phyloP scores from a whole-genome alignment of 1,140 invertebrate genomes.

The Glomeris maerens region DNA sequence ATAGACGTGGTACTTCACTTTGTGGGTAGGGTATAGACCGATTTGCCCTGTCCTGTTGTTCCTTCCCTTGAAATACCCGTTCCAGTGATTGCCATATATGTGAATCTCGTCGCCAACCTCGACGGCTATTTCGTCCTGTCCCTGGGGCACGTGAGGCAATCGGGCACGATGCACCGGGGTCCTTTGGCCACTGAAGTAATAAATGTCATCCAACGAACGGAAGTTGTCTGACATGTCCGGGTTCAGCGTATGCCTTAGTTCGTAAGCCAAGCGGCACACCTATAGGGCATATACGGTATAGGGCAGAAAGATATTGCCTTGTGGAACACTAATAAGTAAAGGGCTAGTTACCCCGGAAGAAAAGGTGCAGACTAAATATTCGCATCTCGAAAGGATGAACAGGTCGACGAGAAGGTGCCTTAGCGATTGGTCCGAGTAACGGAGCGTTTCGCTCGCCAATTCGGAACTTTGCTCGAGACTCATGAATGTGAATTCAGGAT shows the following conservation, averaged over 20 bases:
- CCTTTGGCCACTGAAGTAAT: conserved; percentile 95
- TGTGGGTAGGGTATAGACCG: conserved; percentile 68
- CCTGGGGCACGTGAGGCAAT: conserved; percentile 48
- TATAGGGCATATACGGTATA: too few relatives aligned
- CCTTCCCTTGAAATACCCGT: conserved; percentile 78
- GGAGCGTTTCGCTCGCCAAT: conserved; percentile 69
- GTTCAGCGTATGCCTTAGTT: conserved; percentile 84
- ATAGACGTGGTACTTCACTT: conserved; percentile 28
- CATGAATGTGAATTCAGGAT: conserved; percentile 70
- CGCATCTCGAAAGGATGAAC: conserved; percentile 67
- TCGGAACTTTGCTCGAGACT: conserved; percentile 73
- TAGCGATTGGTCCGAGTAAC: conserved; percentile 76
- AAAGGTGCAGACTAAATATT: conserved; percentile 90
- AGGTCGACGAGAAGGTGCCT: conserved; percentile 84
- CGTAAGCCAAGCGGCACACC: conserved; percentile 90
- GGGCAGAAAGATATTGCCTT: conserved; percentile 14
- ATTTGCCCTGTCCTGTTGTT: conserved; percentile 32
- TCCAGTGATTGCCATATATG: conserved; percentile 93
- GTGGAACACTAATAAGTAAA: not conserved
- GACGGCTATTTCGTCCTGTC: conserved; percentile 54
- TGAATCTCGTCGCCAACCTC: conserved; percentile 67
- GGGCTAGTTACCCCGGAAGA: conserved; percentile 76
- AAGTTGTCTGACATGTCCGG: conserved; percentile 69
- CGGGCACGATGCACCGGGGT: conserved; percentile 66
- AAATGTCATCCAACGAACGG: conserved; percentile 87